A percentile compares a stretch with the other conserved stretches of the same genome.
phyloP scores from a whole-genome alignment of 1,140 invertebrate species.

The Eubasilissa regina region DNA sequence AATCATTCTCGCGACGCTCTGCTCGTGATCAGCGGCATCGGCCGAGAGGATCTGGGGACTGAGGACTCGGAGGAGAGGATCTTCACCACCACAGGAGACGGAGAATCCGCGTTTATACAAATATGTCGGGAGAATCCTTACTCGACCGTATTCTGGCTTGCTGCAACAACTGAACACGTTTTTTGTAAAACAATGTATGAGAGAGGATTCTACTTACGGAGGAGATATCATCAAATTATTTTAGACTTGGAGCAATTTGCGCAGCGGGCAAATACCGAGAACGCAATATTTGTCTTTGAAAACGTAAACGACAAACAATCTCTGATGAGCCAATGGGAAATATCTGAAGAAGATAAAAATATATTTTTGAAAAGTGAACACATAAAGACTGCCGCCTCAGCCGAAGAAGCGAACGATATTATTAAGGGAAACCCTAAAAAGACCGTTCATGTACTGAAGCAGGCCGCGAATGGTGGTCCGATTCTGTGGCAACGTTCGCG shows the following conservation, averaged over 20 bases:
- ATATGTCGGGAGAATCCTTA: too few species aligned
- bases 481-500: not conserved
- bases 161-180: too few species aligned
- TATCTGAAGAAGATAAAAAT: not conserved
- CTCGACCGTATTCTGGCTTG: too few species aligned
- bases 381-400: not conserved
- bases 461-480: too few species aligned
- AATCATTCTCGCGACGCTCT: too few species aligned
- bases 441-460: not conserved
- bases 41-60: too few species aligned
- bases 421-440: not conserved
- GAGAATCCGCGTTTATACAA: too few species aligned
- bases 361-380: not conserved
- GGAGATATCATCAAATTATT: not conserved
- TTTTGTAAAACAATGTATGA: conserved; percentile 3
- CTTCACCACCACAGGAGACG: too few species aligned
- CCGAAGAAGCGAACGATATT: too few species aligned
- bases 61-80: too few species aligned
- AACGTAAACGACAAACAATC: not conserved
- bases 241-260: not conserved
- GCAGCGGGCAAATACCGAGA: not conserved
- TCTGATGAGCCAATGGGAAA: not conserved
- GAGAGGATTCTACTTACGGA: too few species aligned
- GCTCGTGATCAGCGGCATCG: too few species aligned
- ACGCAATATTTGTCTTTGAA: not conserved